Base-by-base conservation (phyloP, 2,797 vertebrate species). In the Corythornis leucogaster region DNA sequence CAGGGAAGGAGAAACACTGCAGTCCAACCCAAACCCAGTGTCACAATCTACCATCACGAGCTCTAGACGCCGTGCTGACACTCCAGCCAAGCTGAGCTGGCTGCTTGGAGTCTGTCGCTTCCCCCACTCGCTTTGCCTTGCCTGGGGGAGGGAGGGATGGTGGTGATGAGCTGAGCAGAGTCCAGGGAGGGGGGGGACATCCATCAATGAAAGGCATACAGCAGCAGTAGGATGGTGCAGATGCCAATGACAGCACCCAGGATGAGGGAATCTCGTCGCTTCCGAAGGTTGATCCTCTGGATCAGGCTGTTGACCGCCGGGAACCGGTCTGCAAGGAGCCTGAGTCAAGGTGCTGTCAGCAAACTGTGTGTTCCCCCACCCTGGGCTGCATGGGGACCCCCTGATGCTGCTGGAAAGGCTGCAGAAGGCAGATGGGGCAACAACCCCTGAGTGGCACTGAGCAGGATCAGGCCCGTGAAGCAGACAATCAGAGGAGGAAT, bases 251-350 rank as follows among this genome's bases (percentile, higher is more conserved):
- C 97, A 10, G 98, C 90, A 5, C 99, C 99, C 69, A 99, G 91
- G 93, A 99, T 99, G 96, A 99, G 98, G 0, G 99, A 99, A 97
- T 99, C 99, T 35, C 99, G 98, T 50, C 99, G 98, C 92, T 99
- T 99, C 62, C 99, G 98, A 42, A 99, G 98, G 98, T 99, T 99
- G 98, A 99, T 98, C 96, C 99, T 98, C 90, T 99, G 99, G 95
- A 99, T 99, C 94, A 99, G 98, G 96, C 97, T 99, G 97, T 99
- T 99, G 95, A 99, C 99, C 31, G 99, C 98, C 79, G 99, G 99
- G 93, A 99, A 99, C 53, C 98, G 98, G 95, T 99, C 99, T 99
- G 38, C 62, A 87, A 55, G 82, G 79, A 82, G 75, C 28, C 26
- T 70, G 95, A 92, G 97, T 98, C 97, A 98, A 98, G 98, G 97